These are phyloP conservation scores for Sthenelais limicola DNA, from an alignment of 2,888 invertebrate genomes.

Conservation along the genomic window DNA sequence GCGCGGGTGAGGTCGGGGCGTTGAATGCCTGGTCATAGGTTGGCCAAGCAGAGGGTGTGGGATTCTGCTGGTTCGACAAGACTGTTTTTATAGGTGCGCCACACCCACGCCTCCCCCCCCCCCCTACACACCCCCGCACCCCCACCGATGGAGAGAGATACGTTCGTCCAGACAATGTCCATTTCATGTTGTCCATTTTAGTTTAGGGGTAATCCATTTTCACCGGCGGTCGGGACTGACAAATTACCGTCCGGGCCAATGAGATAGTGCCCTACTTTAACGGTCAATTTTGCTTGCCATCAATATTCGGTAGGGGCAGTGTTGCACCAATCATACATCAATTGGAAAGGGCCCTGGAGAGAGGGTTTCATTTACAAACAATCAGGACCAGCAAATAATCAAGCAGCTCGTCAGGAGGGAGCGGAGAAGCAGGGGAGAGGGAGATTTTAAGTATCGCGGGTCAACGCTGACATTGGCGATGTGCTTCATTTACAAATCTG, in stretches of 20 bases:
- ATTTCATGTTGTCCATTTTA: slow-evolving; percentile 7
- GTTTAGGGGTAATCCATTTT: slow-evolving; percentile 12
- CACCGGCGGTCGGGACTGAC: slow-evolving; percentile 8
- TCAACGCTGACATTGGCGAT: too few species aligned
- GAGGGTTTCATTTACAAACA: slow-evolving; percentile 29
- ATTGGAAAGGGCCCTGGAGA: neutral
- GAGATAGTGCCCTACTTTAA: slow-evolving; percentile 13
- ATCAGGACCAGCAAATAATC: slow-evolving; percentile 2
- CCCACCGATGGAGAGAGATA: neutral
- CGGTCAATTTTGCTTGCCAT: slow-evolving; percentile 19
- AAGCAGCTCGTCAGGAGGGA: neutral
- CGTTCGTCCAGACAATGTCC: neutral
- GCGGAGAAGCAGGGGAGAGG: neutral
- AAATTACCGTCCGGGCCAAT: slow-evolving; percentile 26
- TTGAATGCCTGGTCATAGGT: neutral
- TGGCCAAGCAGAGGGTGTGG: neutral
- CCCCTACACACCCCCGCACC: neutral
- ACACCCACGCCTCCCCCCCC: neutral
- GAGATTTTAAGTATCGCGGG: neutral
- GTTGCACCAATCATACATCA: neutral
- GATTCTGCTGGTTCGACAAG: too few species aligned
- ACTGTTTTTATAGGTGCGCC: too few species aligned
- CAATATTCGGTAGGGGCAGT: slow-evolving; percentile 14
- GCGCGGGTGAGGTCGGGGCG: neutral
- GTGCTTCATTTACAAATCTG: too few species aligned